Evolutionary conservation across 2,113 vertebrate species (phyloP).

Genomic region (Protomyctophum bolini): DNA sequence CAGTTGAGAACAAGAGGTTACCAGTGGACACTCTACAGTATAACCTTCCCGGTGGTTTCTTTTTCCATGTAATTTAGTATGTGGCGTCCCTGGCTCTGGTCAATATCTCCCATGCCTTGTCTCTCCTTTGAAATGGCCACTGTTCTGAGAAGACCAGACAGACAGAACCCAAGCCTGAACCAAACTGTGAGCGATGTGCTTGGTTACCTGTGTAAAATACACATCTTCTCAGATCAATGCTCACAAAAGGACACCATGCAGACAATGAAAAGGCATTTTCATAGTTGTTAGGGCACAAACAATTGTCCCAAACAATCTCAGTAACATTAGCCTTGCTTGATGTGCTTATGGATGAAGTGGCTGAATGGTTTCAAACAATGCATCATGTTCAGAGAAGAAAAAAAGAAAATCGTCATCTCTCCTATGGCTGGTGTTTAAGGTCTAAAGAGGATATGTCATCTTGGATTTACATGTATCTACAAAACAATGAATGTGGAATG

Average conservation of each 20-base stretch:
- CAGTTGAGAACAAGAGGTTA: too few relatives aligned
- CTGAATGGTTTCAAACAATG: conserved; percentile 26
- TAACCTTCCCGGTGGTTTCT: too few relatives aligned
- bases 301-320: conserved; percentile 3
- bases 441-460: conserved; percentile 35
- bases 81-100: conserved; percentile 11
- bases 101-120: conserved; percentile 14
- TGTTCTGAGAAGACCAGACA: conserved; percentile 19
- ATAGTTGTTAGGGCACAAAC: conserved; percentile 38
- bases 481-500: conserved; percentile 36
- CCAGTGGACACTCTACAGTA: too few relatives aligned
- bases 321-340: conserved; percentile 18
- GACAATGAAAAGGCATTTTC: conserved; percentile 41
- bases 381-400: neutral
- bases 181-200: neutral
- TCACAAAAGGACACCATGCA: conserved; percentile 17
- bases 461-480: conserved; percentile 43
- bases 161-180: conserved; percentile 22
- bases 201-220: neutral
- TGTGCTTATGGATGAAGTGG: conserved; percentile 24
- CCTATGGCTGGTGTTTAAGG: conserved; percentile 42
- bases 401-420: conserved; percentile 24
- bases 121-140: conserved; percentile 17
- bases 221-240: conserved; percentile 17
- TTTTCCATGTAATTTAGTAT: neutral